phyloP scores from a whole-genome alignment of 2,797 vertebrate species.

The Chelonia mydas region DNA sequence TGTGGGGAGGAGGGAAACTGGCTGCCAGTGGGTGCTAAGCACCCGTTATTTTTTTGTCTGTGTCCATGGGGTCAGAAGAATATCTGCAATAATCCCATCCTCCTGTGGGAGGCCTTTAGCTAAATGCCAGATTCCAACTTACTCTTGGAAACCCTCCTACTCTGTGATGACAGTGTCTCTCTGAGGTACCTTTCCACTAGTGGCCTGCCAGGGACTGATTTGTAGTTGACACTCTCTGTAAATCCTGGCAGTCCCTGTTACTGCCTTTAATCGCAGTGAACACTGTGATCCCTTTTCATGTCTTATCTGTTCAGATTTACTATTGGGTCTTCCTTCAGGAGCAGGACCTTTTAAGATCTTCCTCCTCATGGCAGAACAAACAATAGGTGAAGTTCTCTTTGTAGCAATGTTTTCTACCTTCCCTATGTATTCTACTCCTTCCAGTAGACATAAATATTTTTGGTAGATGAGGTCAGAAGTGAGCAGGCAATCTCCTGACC shows the following conservation, averaged over 20 bases:
- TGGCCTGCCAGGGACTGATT: not conserved
- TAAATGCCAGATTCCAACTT: not conserved
- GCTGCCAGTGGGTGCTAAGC: no score
- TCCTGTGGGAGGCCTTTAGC: not conserved
- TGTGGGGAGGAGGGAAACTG: no score
- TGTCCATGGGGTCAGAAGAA: not conserved
- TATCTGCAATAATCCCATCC: not conserved
- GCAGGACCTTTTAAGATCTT: not conserved
- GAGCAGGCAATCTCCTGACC: not conserved
- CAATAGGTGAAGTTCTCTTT: not conserved
- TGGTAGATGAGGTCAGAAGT: no score
- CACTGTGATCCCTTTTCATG: not conserved
- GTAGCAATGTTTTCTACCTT: not conserved
- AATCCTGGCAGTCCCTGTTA: not conserved
- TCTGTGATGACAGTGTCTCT: not conserved
- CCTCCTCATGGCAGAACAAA: not conserved
- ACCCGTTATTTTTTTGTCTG: no score
- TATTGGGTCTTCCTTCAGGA: not conserved
- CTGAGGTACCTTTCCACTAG: not conserved
- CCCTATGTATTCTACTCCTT: not conserved
- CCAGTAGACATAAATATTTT: not conserved
- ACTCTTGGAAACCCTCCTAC: not conserved
- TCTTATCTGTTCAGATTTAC: not conserved
- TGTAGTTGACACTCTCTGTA: conserved; percentile 3
- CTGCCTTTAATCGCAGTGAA: conserved; percentile 3